Base-by-base conservation (phyloP, 1,140 invertebrate species). In the Lycorma delicatula region DNA sequence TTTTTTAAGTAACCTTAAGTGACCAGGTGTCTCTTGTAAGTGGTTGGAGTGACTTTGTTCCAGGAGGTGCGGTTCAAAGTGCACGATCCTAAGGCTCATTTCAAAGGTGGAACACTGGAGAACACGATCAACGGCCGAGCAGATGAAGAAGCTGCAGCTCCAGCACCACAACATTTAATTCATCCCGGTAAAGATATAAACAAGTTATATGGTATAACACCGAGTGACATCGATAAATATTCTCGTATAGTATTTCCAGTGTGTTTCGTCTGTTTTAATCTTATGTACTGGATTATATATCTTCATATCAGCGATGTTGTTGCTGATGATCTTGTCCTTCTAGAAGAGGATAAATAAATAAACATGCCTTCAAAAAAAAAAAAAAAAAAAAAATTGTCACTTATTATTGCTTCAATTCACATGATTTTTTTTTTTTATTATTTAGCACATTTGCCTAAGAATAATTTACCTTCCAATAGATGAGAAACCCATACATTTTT, bases 251-350 rank as follows among this genome's bases (percentile, higher is more conserved):
- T 95, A 66, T 96, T 96, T 74, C 93, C 93, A 6, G 91, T 97
- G 47, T 94, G 91, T 77, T 97, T 97, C 78, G 88, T 95, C 61
- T 94, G 92, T 75, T 97, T 97, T 81, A 96, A 97, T 74, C 81
- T 96, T 51, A 95, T 94, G 91, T 96, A 97, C 75, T 97, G 93
- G 93, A 93, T 95, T 71, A 95, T 96, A 66, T 96, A 96, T 70
- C 78, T 95, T 63, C 91, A 95, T 79, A 93, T 96, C 69, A 93
- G 90, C 66, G 91, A 93, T 77, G 89, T 93, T 59, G 87, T 93
- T 56, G 89, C 89, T 70, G 90, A 93, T 71, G 91, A 94, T 78
- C 78, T 93, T 70, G 89, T 93, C 65, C 79, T 90, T 61, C 79
- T 91, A 64, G 85, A 85, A 72, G 85, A 87, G 68, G 87, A 87